A percentile compares a stretch with the other conserved stretches of the same genome.
phyloP scores from a whole-genome alignment of 2,113 vertebrate species.

The Caranx ignobilis region DNA sequence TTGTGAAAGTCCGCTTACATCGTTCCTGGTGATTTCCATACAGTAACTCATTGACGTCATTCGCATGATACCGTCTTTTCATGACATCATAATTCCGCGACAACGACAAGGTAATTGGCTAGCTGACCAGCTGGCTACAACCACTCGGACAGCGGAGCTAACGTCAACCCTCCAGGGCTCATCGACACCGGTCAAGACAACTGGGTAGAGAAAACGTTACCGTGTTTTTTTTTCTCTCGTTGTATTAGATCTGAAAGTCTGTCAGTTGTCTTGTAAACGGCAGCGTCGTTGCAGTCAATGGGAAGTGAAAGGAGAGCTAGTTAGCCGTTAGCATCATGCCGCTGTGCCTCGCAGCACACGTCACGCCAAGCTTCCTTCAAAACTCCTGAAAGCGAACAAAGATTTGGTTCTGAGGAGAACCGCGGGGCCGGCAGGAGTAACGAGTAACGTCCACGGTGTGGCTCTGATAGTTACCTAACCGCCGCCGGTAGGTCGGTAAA shows the following conservation, averaged over 20 bases:
- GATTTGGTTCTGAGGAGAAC: background rate
- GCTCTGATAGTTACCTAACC: background rate
- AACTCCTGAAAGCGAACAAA: background rate
- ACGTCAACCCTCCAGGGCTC: background rate
- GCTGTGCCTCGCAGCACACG: constrained; percentile 22
- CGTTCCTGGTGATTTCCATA: too few species aligned
- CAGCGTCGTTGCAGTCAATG: background rate
- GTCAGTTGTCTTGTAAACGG: background rate
- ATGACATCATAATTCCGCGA: constrained; percentile 52
- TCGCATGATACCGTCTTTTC: background rate
- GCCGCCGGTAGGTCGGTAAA: background rate
- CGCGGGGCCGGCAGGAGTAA: accelerated
- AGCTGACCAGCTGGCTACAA: constrained; percentile 3
- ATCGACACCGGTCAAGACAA: constrained; percentile 17
- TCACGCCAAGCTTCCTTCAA: constrained; percentile 31
- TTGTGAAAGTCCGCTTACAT: too few species aligned
- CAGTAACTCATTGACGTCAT: too few species aligned
- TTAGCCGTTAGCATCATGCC: constrained; percentile 38
- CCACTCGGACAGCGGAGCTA: constrained; percentile 19
- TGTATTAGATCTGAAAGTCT: accelerated
- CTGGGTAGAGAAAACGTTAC: constrained; percentile 46
- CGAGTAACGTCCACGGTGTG: accelerated
- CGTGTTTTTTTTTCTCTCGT: background rate
- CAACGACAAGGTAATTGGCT: constrained; percentile 44
- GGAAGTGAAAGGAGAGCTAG: background rate